A percentile compares a stretch with the other conserved stretches of the same genome.
phyloP scores from a whole-genome alignment of 2,113 vertebrate species.

The Mixornis gularis region DNA sequence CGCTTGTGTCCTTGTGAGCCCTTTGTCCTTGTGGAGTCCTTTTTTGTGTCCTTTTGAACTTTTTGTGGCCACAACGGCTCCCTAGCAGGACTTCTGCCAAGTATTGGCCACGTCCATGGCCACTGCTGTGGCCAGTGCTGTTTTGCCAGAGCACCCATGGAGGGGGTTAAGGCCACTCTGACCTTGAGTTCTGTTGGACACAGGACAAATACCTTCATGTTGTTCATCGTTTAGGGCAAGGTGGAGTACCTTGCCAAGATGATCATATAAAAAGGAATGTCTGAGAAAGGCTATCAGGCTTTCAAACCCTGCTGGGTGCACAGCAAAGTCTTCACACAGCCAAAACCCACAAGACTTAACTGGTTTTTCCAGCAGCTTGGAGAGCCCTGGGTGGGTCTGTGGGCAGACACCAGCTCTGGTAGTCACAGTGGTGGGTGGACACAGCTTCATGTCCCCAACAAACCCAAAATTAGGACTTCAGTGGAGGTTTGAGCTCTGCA shows the following conservation, averaged over 20 bases:
- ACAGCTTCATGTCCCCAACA: rapidly evolving
- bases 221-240: background rate
- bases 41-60: background rate
- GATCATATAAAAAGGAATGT: background rate
- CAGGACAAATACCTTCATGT: background rate
- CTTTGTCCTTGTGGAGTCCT: background rate
- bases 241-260: background rate
- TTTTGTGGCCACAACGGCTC: background rate
- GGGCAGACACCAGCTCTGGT: background rate
- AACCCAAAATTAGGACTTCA: background rate
- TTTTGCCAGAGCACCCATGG: background rate
- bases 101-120: background rate
- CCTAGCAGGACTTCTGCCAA: background rate
- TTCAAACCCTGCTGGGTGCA: background rate
- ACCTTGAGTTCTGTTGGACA: background rate
- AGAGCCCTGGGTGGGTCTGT: background rate
- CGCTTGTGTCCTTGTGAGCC: background rate
- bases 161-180: background rate
- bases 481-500: background rate
- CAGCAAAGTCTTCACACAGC: background rate
- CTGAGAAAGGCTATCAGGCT: background rate
- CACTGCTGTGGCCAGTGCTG: background rate
- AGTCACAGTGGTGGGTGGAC: background rate
- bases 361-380: background rate
- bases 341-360: rapidly evolving